phyloP scores from a whole-genome alignment of 2,888 invertebrate species.

The Galeopsomyia nigrocyanea region DNA sequence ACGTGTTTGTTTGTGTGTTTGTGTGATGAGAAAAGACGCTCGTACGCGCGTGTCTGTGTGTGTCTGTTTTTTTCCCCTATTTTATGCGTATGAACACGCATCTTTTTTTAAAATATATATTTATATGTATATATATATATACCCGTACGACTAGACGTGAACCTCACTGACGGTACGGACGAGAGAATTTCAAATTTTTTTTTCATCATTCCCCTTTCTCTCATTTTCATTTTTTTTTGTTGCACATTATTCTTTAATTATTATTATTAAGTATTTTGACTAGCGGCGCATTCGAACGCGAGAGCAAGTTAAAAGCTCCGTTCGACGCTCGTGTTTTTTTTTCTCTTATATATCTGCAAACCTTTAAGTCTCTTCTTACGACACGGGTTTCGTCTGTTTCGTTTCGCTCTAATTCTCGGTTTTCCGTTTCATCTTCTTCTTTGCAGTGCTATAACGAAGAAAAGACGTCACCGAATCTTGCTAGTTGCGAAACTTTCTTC shows the following conservation, averaged over 20 bases:
- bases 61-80: too few species aligned
- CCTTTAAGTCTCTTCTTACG: slow-evolving; percentile 8
- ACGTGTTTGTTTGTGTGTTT: too few species aligned
- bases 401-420: slow-evolving; percentile 4
- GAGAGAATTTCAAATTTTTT: slow-evolving; percentile 37
- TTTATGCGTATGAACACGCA: too few species aligned
- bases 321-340: slow-evolving; percentile 14
- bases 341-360: slow-evolving; percentile 14
- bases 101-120: not conserved
- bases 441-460: slow-evolving; percentile 11
- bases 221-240: slow-evolving; percentile 23
- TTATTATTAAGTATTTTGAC: slow-evolving; percentile 39
- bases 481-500: slow-evolving; percentile 5
- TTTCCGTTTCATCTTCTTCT: slow-evolving; percentile 6
- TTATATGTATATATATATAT: slow-evolving; percentile 36
- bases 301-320: slow-evolving; percentile 24
- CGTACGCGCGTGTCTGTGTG: too few species aligned
- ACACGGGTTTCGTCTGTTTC: slow-evolving; percentile 9
- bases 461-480: slow-evolving; percentile 7
- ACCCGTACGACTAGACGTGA: slow-evolving; percentile 39
- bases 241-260: slow-evolving; percentile 33
- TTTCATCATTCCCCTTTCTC: slow-evolving; percentile 19
- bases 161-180: slow-evolving; percentile 34
- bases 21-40: too few species aligned
- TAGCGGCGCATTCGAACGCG: slow-evolving; percentile 35